These are phyloP conservation scores for Desmophyllum pertusum DNA, from an alignment of 92 coral and sea anemone species.

Conservation along the genomic window DNA sequence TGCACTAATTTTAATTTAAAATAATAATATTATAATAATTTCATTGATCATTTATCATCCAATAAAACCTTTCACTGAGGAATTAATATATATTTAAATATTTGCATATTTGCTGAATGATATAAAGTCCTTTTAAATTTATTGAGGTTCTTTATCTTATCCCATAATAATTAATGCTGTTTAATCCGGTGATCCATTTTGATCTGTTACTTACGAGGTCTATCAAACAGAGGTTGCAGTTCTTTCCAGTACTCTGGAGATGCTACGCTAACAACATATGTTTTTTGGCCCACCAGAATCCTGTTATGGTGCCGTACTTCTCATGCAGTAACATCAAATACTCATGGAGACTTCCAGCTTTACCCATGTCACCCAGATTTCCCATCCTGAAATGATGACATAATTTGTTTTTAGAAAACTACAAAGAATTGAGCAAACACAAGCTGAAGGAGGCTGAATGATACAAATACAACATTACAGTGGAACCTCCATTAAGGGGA, in stretches of 20 bases:
- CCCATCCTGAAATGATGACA: constrained; percentile 63
- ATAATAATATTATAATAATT: too few species aligned
- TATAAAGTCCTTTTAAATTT: too few species aligned
- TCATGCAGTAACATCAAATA: constrained; percentile 70
- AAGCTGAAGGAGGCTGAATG: too few species aligned
- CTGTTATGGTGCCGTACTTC: constrained; percentile 78
- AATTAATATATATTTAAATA: too few species aligned
- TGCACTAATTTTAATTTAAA: too few species aligned
- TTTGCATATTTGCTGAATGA: too few species aligned
- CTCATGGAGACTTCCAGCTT: constrained; percentile 89
- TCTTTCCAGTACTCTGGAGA: constrained; percentile 90
- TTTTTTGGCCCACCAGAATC: constrained; percentile 93
- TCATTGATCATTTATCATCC: too few species aligned
- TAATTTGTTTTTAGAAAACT: too few species aligned
- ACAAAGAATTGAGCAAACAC: neutral
- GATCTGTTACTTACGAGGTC: constrained; percentile 74
- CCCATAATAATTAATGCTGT: neutral
- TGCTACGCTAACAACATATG: constrained; percentile 78
- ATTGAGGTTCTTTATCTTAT: neutral
- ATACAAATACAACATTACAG: too few species aligned
- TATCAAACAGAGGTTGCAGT: constrained; percentile 76
- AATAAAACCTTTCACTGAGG: too few species aligned
- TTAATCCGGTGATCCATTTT: neutral
- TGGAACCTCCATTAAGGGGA: too few species aligned
- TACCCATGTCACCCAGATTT: constrained; percentile 73